Evolutionary conservation across 2,888 invertebrate species (phyloP).

Genomic region (Plemyria rubiginata): DNA sequence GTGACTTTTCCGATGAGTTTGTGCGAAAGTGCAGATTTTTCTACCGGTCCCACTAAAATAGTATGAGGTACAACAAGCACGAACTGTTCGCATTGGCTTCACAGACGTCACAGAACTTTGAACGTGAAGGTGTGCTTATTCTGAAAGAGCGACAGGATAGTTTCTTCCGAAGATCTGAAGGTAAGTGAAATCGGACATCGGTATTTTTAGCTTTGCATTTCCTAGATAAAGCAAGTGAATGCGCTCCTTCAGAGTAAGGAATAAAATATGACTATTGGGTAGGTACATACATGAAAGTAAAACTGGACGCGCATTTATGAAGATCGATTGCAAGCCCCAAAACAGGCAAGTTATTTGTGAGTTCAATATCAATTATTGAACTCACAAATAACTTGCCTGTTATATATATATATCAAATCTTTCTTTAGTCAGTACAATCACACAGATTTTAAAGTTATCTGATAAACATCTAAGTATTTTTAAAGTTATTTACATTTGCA

Average conservation of each 20-base stretch:
- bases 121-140: conserved; percentile 95
- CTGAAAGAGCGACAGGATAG: conserved; percentile 96
- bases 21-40: conserved; percentile 20
- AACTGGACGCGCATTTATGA: no score
- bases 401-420: no score
- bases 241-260: not conserved
- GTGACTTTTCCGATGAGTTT: conserved; percentile 21
- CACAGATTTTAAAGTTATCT: no score
- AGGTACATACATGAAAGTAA: no score
- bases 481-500: no score
- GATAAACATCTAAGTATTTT: no score
- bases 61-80: conserved; percentile 93
- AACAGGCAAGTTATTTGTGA: no score
- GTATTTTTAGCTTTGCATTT: not conserved
- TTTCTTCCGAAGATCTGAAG: conserved; percentile 95
- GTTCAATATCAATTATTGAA: no score
- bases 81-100: conserved; percentile 94
- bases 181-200: conserved; percentile 72
- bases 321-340: no score
- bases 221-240: not conserved
- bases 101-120: conserved; percentile 94
- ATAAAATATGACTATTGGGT: not conserved
- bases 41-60: conserved; percentile 14
- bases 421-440: no score
- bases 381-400: no score